Evolutionary conservation across 2,888 invertebrate species (phyloP), one percentile per base, ranked within the genome.

Genomic region (Tanytarsus gracilentus): DNA sequence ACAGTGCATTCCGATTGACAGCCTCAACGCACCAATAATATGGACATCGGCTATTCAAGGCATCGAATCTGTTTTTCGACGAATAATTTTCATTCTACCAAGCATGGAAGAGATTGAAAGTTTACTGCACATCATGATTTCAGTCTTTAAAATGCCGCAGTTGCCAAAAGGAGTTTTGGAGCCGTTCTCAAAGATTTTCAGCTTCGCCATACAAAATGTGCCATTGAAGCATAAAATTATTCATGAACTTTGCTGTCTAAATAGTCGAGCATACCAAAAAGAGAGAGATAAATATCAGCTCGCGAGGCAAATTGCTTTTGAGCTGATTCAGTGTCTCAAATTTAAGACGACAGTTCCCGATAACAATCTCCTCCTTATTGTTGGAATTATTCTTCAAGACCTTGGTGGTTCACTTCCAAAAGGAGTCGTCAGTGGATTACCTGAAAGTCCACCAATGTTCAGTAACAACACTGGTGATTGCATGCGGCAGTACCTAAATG

Each of bases 261-360:
- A 95, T 70, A 88, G 90, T 69, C 80, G 94, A 65, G 90, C 88
- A 7, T 95, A 96, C 72, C 81, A 81, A 4, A 85, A 90, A 72
- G 99, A 99, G 73, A 78, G 98, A 21, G 99, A 99, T 75, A 96
- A 95, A 77, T 79, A 94, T 71, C 83, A 91, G 64, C 79, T 98
- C 50, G 91, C 95, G 56, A 79, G 98, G 56, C 90, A 92, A 68
- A 83, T 96, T 59, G 91, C 97, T 44, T 91, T 86, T 71, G 98
- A 99, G 75, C 78, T 99, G 65, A 86, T 97, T 50, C 95, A 96
- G 72, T 96, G 95, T 0, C 78, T 99, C 62, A 89, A 96, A 71
- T 96, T 98, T 71, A 98, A 98, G 77, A 87, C 87, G 9, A 86
- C 86, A 30, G 85, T 98, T 65, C 96, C 97, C 0, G 97, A 98